A percentile compares a stretch with the other conserved stretches of the same genome.
phyloP scores from a whole-genome alignment of 2,888 invertebrate genomes.

The Orthosia incerta region DNA sequence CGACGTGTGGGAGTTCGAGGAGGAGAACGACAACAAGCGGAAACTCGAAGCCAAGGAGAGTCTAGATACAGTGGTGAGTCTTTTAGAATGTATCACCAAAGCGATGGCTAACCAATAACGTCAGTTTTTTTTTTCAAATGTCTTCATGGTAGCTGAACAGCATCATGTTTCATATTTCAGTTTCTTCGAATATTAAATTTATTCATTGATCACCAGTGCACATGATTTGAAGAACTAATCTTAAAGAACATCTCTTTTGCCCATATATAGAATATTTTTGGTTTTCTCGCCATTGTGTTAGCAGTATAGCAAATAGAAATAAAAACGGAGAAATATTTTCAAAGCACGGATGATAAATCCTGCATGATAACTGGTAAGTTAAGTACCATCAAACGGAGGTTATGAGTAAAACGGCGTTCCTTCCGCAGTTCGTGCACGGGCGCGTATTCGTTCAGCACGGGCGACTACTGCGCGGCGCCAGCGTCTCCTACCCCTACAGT shows the following conservation, averaged over 20 bases:
- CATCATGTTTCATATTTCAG: no score
- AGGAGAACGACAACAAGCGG: conserved; percentile 76
- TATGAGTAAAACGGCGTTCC: conserved; percentile 31
- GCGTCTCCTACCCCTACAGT: conserved; percentile 90
- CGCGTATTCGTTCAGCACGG: conserved; percentile 94
- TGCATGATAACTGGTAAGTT: background rate
- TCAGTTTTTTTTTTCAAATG: no score
- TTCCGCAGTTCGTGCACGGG: conserved; percentile 94
- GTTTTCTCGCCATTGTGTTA: background rate
- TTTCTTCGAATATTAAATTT: no score
- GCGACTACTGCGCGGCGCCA: conserved; percentile 92
- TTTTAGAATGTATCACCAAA: no score
- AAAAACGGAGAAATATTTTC: background rate
- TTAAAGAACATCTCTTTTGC: no score
- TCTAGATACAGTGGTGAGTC: conserved; percentile 82
- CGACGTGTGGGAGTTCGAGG: conserved; percentile 86
- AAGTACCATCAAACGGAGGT: background rate
- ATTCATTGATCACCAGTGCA: no score
- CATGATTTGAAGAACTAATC: no score
- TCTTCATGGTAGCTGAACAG: no score
- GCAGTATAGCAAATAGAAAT: background rate
- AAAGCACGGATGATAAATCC: background rate
- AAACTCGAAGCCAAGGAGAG: conserved; percentile 78
- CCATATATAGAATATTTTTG: no score
- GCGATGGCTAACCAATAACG: no score